A percentile compares a stretch with the other conserved stretches of the same genome.
Conservation (phyloP, 2,888 invertebrate genomes). For the Bruchidius siliquastri region DNA sequence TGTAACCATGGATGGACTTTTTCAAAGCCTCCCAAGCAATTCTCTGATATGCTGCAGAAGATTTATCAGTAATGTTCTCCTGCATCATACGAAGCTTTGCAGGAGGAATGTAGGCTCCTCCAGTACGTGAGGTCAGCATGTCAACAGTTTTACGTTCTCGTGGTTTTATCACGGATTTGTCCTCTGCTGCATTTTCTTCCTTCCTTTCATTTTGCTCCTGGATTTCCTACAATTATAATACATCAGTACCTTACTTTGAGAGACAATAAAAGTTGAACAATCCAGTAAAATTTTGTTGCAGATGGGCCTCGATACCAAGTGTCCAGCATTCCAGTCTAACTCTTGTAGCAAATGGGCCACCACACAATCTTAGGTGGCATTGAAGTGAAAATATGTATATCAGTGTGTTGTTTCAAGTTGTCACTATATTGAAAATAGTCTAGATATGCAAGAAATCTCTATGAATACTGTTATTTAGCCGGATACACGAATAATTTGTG, state of each 20-base stretch:
- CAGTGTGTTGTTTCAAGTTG: too few relatives aligned
- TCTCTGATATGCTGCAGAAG: constrained; percentile 90
- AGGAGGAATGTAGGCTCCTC: constrained; percentile 97
- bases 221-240: constrained; percentile 4
- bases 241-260: not conserved
- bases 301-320: too few relatives aligned
- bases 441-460: too few relatives aligned
- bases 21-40: constrained; percentile 98
- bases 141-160: constrained; percentile 55
- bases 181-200: constrained; percentile 23
- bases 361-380: too few relatives aligned
- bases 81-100: constrained; percentile 94
- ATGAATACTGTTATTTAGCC: too few relatives aligned
- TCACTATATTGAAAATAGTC: too few relatives aligned
- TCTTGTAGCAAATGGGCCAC: too few relatives aligned
- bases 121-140: constrained; percentile 76
- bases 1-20: constrained; percentile 95
- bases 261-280: not conserved
- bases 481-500: too few relatives aligned
- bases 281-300: too few relatives aligned
- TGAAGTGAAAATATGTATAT: too few relatives aligned
- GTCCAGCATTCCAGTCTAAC: too few relatives aligned
- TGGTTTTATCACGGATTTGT: constrained; percentile 38
- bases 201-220: constrained; percentile 10
- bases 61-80: constrained; percentile 91